Evolutionary conservation across 2,888 invertebrate genomes (phyloP), one percentile per base, ranked within the genome.

Genomic region (Pinctada fucata): DNA sequence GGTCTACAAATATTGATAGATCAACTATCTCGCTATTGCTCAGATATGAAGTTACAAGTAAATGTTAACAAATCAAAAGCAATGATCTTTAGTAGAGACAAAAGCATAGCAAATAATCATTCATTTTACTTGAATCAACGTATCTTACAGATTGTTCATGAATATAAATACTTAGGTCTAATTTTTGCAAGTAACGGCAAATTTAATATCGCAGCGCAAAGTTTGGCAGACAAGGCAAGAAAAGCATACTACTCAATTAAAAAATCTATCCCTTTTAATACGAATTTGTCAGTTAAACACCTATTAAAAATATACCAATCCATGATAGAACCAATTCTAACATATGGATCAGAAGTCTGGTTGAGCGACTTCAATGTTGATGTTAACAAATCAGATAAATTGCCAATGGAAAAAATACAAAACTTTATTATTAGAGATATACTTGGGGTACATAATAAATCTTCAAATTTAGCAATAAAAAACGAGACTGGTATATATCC

Each of bases 31-130:
- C n/a, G 48, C n/a, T 68, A 68, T 48, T 68, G 68, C 48, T 47
- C 2, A 68, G 47, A 68, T 68, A 47, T 45, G 13, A 8, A 68
- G 68, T 48, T 48, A 47, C 47, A 68, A 47, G 68, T 68, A 6
- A 48, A 68, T 68, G n/a, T 68, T 6, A 13, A 68, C n/a, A 68
- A 2, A 68, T 47, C n/a, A n/a, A 68, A 68, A 47, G 68, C 48
- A 47, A 2, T 68, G 49, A 68, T 48, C 8, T 47, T 69, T 13
- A 48, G 48, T 69, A 69, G 10, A n/a, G 49, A 49, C 1, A 49
- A 13, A 3, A 69, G 5, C 47, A 69, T 6, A 16, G 13, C 47
- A 48, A 13, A 47, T 47, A n/a, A 5, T 8, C n/a, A 48, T 48
- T 69, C 48, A 2, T 69, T 69, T 49, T 69, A 69, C 49, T 48